Evolutionary conservation across 1,140 invertebrate genomes (phyloP), one percentile per base, ranked within the genome.

Genomic region (Proales similis): DNA sequence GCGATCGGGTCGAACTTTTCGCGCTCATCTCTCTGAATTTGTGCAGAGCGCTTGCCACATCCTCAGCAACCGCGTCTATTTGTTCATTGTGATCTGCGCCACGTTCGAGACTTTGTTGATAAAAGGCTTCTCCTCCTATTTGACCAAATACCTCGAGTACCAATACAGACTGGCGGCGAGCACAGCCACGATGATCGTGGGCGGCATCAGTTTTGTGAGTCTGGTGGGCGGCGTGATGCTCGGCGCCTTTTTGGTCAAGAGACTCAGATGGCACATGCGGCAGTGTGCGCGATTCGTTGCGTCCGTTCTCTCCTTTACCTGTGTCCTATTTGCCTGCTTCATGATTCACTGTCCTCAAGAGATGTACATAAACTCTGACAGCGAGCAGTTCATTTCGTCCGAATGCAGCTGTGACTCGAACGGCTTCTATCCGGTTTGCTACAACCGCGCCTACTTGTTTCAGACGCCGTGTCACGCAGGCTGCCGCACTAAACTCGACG

Each of bases 121-220:
- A 12, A 57, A 57, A 57, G 57, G 57, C n/a, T 46, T 61, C 14
- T 24, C 7, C 2, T 45, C 39, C n/a, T 42, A 45, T 46, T 11
- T 61, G n/a, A 61, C 57, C 6, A 61, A 61, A 30, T 61, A 42
- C 27, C 38, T 61, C 19, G 57, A 61, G 26, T 46, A 61, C 14
- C 39, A 61, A 30, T 30, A 32, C 26, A 26, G 39, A 61, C 27
- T 61, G 27, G 20, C 24, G 4, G 39, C 57, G 5, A 30, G 39
- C 24, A 61, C 42, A 17, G 57, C 57, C 6, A 61, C 57, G 12
- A 45, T 61, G 39, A 46, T 61, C 2, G 39, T 45, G 7, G 57
- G 57, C 27, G 57, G 26, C 9, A 46, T 61, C 29, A 32, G 39
- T 32, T 45, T 61, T 7, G 5, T 61, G 1, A 45, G 39, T 32